Percentiles rank a stretch among this genome's conserved stretches.
Conservation (phyloP, 1,140 invertebrate genomes). For the Himalopsyche phryganea region DNA sequence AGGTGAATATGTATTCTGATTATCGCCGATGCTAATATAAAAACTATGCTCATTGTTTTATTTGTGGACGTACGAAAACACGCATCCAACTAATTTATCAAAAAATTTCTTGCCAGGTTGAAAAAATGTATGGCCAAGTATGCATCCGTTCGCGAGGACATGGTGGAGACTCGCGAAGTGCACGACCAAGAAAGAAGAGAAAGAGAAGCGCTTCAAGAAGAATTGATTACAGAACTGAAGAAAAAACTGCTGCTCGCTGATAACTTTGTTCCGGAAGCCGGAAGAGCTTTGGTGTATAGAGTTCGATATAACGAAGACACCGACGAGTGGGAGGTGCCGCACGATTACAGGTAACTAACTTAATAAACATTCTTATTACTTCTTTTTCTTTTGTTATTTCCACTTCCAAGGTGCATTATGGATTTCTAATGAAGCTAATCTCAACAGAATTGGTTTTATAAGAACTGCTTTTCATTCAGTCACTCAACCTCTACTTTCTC, state of each 20-base stretch:
- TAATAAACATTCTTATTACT: constrained; percentile 27
- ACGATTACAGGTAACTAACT: constrained; percentile 44
- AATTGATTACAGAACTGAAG: constrained; percentile 60
- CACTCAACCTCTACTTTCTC: no score
- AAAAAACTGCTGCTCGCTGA: constrained; percentile 88
- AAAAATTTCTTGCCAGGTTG: constrained; percentile 41
- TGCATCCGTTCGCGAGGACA: constrained; percentile 46
- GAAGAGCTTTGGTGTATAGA: constrained; percentile 78
- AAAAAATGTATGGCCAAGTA: constrained; percentile 48
- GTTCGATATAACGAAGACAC: constrained; percentile 84
- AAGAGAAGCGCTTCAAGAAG: constrained; percentile 51
- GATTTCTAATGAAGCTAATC: no score
- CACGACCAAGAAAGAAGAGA: constrained; percentile 66
- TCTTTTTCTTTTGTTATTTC: no score
- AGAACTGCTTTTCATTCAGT: no score
- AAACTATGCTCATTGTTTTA: no score
- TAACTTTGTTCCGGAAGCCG: constrained; percentile 93
- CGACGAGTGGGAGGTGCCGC: constrained; percentile 72
- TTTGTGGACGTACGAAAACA: no score
- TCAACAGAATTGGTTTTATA: no score
- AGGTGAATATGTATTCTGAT: constrained; percentile 62
- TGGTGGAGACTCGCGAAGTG: constrained; percentile 47
- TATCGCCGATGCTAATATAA: no score
- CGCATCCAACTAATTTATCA: no score
- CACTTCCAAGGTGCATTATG: no score